A percentile compares a stretch with the other conserved stretches of the same genome.
phyloP scores from a whole-genome alignment of 2,888 invertebrate species.

The Leptopilina myrica region DNA sequence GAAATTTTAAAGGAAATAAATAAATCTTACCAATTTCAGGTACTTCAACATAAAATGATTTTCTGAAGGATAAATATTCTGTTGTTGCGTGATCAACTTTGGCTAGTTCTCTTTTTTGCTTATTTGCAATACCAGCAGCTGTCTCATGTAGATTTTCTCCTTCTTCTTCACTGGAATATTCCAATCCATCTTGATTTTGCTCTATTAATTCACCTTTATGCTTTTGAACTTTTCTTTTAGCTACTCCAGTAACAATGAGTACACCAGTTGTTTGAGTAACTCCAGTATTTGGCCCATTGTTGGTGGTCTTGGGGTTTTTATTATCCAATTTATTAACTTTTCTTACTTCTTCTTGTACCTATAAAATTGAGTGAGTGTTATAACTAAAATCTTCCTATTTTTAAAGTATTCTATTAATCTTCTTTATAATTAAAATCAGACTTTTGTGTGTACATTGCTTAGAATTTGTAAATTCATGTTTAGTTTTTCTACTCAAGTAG shows the following conservation, averaged over 20 bases:
- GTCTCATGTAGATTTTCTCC: conserved; percentile 95
- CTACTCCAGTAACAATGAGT: conserved; percentile 90
- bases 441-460: no score
- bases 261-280: conserved; percentile 78
- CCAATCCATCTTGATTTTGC: conserved; percentile 98
- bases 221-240: conserved; percentile 86
- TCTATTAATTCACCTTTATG: conserved; percentile 99
- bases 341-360: conserved; percentile 87
- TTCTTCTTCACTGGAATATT: conserved; percentile 98
- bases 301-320: conserved; percentile 78
- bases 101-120: conserved; percentile 93
- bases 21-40: conserved; percentile 85
- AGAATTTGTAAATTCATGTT: no score
- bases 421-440: no score
- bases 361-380: no score
- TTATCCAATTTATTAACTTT: conserved; percentile 87
- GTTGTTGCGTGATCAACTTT: conserved; percentile 94
- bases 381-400: no score
- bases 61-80: conserved; percentile 92
- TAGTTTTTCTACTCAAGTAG: no score
- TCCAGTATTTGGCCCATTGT: conserved; percentile 75
- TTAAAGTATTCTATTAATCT: no score
- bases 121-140: conserved; percentile 91
- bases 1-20: no score
- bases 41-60: conserved; percentile 98